Conservation (phyloP, 2,797 vertebrate genomes). For the Paratrypauchen microcephalus region DNA sequence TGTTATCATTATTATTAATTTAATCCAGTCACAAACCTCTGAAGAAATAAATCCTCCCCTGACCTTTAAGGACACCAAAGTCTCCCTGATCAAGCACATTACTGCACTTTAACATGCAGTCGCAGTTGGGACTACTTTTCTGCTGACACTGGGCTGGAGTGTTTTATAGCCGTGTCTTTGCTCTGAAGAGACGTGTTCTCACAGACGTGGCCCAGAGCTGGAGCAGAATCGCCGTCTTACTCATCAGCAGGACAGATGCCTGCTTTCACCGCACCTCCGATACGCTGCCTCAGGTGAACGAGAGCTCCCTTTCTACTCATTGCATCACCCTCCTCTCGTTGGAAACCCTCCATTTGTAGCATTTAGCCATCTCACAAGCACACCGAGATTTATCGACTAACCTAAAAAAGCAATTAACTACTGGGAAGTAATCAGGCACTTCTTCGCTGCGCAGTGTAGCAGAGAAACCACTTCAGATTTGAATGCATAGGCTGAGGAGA, state of each 20-base stretch:
- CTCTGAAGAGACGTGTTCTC: not conserved
- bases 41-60: not conserved
- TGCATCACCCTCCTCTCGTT: slow-evolving; percentile 17
- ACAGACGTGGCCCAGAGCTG: slow-evolving; percentile 2
- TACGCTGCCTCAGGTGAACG: slow-evolving; percentile 24
- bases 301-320: slow-evolving; percentile 12
- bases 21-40: not conserved
- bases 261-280: slow-evolving; percentile 26
- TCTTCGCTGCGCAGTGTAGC: slow-evolving; percentile 1
- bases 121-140: slow-evolving; percentile 12
- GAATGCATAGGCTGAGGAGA: slow-evolving; percentile 6
- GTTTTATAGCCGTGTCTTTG: slow-evolving; percentile 11
- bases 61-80: not conserved
- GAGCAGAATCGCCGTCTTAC: slow-evolving; percentile 20
- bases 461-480: slow-evolving; percentile 18
- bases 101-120: slow-evolving; percentile 8
- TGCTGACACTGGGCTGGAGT: slow-evolving; percentile 11
- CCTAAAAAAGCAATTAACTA: slow-evolving; percentile 38
- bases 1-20: no score
- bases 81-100: not conserved
- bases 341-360: slow-evolving; percentile 37
- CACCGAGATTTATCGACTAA: slow-evolving; percentile 24
- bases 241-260: slow-evolving; percentile 22
- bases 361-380: slow-evolving; percentile 33
- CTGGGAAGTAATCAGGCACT: slow-evolving; percentile 31